Percentiles rank a stretch among this genome's conserved stretches.
phyloP scores from a whole-genome alignment of 2,888 invertebrate species.

The Zaprionus lineosus region DNA sequence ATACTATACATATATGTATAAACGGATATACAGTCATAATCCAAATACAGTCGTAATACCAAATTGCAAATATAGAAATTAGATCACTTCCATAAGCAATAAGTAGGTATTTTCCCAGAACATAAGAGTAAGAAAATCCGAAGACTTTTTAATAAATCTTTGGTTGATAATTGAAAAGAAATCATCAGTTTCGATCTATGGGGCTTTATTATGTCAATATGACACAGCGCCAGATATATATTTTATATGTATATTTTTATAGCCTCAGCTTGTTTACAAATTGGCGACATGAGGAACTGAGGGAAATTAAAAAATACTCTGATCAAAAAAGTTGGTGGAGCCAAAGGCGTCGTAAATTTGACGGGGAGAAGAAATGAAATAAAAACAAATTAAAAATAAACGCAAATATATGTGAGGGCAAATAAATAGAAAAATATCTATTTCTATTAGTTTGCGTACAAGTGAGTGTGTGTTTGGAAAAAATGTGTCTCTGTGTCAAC shows the following conservation, averaged over 20 bases:
- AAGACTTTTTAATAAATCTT: too few species aligned
- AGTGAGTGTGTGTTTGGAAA: constrained; percentile 30
- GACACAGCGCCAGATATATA: constrained; percentile 39
- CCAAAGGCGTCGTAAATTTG: constrained; percentile 14
- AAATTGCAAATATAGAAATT: too few species aligned
- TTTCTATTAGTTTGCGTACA: constrained; percentile 30
- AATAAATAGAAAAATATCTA: constrained; percentile 49
- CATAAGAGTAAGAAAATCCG: too few species aligned
- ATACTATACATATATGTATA: too few species aligned
- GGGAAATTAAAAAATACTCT: constrained; percentile 15
- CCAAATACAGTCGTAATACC: too few species aligned
- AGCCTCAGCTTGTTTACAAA: constrained; percentile 72
- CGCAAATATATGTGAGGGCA: constrained; percentile 35
- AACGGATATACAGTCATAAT: too few species aligned
- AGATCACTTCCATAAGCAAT: too few species aligned
- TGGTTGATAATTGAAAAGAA: too few species aligned
- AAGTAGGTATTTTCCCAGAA: too few species aligned
- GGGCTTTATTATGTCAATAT: constrained; percentile 41
- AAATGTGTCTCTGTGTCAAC: constrained; percentile 75
- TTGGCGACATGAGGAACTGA: constrained; percentile 71
- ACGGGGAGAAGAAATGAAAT: constrained; percentile 39
- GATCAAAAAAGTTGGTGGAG: constrained; percentile 11
- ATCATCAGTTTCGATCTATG: too few species aligned
- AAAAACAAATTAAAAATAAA: constrained; percentile 71
- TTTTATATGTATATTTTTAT: constrained; percentile 50